phyloP scores from a whole-genome alignment of 1,140 invertebrate species.

The Diplogasteroides magnus region DNA sequence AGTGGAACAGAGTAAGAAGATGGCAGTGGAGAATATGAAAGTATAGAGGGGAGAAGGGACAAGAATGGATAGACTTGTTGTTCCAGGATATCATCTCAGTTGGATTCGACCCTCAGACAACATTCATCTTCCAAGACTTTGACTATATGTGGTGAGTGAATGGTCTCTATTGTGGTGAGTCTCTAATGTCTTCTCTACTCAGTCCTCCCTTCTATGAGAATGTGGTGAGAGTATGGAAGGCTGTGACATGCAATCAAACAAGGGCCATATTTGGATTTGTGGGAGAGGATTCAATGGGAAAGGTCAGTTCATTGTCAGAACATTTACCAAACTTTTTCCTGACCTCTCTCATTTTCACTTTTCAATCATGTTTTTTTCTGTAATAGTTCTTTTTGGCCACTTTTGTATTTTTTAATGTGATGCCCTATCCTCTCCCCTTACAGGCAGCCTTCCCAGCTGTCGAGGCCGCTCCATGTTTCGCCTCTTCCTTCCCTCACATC shows the following conservation, averaged over 20 bases:
- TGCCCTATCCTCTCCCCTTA: too few relatives aligned
- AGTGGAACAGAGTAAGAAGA: slow-evolving; percentile 73
- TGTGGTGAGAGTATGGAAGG: slow-evolving; percentile 81
- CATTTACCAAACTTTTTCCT: neutral
- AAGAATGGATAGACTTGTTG: neutral
- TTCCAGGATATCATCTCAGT: slow-evolving; percentile 84
- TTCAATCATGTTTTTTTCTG: too few relatives aligned
- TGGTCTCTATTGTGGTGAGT: too few relatives aligned
- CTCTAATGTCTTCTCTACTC: too few relatives aligned
- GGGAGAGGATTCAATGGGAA: slow-evolving; percentile 87
- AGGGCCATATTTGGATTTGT: slow-evolving; percentile 93
- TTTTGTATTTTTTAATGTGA: neutral
- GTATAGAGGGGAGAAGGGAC: neutral
- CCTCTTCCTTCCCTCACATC: slow-evolving; percentile 88
- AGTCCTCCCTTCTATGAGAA: slow-evolving; percentile 83
- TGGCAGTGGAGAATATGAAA: slow-evolving; percentile 85
- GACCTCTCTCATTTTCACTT: neutral
- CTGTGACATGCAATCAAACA: slow-evolving; percentile 88
- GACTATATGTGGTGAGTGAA: slow-evolving; percentile 79
- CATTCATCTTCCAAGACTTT: slow-evolving; percentile 93
- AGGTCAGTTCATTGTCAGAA: slow-evolving; percentile 57
- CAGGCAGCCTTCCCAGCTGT: slow-evolving; percentile 84
- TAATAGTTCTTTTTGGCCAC: neutral
- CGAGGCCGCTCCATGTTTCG: slow-evolving; percentile 89
- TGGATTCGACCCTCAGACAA: slow-evolving; percentile 91